Evolutionary conservation across 2,113 vertebrate genomes (phyloP).

Genomic region (Aythya baeri): DNA sequence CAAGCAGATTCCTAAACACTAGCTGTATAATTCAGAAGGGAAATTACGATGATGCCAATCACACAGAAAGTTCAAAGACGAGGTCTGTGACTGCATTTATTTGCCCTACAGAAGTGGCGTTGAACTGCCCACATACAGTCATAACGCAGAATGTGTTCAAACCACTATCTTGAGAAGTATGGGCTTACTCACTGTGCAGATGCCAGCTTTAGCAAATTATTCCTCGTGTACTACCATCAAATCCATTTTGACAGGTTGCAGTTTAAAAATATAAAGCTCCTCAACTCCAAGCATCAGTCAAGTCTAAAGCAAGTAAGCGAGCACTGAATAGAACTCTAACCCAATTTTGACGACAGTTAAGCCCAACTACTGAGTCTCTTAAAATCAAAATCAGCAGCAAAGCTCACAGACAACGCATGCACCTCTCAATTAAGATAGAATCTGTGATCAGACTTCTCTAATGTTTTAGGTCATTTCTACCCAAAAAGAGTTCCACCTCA

Average conservation of each 20-base stretch:
- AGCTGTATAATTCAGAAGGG: constrained; percentile 7
- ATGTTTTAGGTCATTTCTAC: not conserved
- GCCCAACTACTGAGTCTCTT: not conserved
- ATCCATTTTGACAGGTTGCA: not conserved
- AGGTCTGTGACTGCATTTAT: not conserved
- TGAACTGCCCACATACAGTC: not conserved
- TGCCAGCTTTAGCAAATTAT: not conserved
- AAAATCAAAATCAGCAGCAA: not conserved
- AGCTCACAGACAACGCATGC: rapidly evolving
- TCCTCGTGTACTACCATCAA: not conserved
- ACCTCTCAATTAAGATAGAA: not conserved
- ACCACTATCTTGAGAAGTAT: not conserved
- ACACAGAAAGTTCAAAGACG: not conserved
- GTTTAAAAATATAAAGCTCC: not conserved
- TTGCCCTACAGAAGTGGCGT: not conserved
- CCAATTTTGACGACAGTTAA: not conserved
- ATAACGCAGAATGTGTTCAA: not conserved
- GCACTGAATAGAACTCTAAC: not conserved
- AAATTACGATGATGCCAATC: constrained; percentile 6
- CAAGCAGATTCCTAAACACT: not conserved
- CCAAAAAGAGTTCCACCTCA: not conserved
- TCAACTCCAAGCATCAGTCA: not conserved
- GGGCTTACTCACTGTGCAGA: not conserved
- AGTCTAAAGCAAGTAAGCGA: not conserved
- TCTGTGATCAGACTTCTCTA: not conserved